Evolutionary conservation across 2,113 vertebrate species (phyloP).

Genomic region (Cinclus cinclus): DNA sequence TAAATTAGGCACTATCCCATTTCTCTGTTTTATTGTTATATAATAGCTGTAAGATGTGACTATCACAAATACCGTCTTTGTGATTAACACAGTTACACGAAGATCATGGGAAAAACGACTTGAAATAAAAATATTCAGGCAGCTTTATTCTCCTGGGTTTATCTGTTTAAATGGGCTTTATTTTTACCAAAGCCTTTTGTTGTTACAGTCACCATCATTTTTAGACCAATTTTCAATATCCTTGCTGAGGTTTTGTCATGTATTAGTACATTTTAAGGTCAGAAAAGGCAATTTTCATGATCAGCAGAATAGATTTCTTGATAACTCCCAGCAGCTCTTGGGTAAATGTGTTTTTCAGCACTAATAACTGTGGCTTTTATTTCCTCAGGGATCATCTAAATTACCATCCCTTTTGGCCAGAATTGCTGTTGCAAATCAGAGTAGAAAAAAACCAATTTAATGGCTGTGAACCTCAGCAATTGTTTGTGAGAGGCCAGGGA

Average conservation of each 20-base stretch:
- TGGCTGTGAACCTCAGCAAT: not conserved
- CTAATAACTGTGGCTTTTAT: not conserved
- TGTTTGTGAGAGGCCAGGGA: not conserved
- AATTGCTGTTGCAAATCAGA: not conserved
- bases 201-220: not conserved
- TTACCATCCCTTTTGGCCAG: not conserved
- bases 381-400: not conserved
- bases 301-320: not conserved
- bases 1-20: not conserved
- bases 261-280: not conserved
- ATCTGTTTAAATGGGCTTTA: not conserved
- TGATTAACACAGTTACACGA: not conserved
- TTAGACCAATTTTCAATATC: not conserved
- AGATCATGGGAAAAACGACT: not conserved
- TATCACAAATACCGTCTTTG: not conserved
- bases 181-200: not conserved
- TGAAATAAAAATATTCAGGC: not conserved
- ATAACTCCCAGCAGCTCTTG: not conserved
- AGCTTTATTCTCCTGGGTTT: not conserved
- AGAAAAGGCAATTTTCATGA: not conserved
- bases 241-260: not conserved
- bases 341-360: not conserved
- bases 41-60: not conserved
- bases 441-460: not conserved
- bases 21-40: not conserved